phyloP scores from a whole-genome alignment of 2,888 invertebrate genomes.

The Plusia festucae region DNA sequence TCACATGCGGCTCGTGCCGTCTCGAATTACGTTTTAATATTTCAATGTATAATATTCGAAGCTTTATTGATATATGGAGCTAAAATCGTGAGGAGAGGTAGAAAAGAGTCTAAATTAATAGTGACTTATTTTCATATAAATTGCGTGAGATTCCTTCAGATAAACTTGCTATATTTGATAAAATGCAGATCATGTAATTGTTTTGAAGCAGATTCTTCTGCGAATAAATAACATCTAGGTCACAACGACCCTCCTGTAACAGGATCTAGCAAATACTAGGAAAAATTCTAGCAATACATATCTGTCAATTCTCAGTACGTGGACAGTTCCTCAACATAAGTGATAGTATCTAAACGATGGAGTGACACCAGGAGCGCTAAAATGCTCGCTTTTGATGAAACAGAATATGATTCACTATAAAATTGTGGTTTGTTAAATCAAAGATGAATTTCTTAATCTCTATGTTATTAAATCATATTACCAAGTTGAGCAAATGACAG shows the following conservation, averaged over 20 bases:
- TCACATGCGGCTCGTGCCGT: conserved; percentile 46
- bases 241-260: conserved; percentile 14
- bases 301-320: conserved; percentile 66
- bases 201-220: conserved; percentile 15
- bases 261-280: conserved; percentile 33
- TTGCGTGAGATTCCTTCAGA: background rate
- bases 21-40: conserved; percentile 14
- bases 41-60: conserved; percentile 19
- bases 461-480: too few species aligned
- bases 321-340: conserved; percentile 60
- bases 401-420: background rate
- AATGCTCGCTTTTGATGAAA: background rate
- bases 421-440: background rate
- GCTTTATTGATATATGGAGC: background rate
- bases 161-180: background rate
- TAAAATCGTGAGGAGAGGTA: background rate
- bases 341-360: conserved; percentile 64
- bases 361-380: conserved; percentile 30
- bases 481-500: too few species aligned
- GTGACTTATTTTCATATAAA: background rate
- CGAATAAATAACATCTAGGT: conserved; percentile 22
- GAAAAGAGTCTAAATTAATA: background rate
- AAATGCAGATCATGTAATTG: background rate
- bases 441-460: too few species aligned
- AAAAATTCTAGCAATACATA: conserved; percentile 53